Evolutionary conservation across 2,888 invertebrate genomes (phyloP), one percentile per base, ranked within the genome.

Genomic region (Tethea ocularis): DNA sequence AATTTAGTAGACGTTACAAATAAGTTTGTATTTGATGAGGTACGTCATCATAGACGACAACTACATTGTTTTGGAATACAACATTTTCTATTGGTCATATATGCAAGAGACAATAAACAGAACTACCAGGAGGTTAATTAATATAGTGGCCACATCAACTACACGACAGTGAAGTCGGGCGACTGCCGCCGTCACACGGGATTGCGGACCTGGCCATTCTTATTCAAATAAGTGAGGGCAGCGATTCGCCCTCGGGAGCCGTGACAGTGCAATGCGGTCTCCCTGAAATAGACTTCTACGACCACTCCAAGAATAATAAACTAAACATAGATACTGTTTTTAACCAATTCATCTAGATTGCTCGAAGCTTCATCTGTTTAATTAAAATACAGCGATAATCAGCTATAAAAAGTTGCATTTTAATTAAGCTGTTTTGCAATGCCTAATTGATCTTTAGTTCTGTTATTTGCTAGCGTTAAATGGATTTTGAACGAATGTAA

Each of bases 201-300:
- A 76, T 71, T 71, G 68, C 59, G 72, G 74, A 78, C 78, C 82
- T 79, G 80, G 76, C 86, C 77, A 89, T 90, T 91, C 88, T 91
- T 89, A 91, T 91, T 91, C 89, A 91, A 91, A 91, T 91, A 87
- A 84, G 86, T 80, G 82, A 80, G 80, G 84, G 74, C 84, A 78
- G 77, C 79, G 88, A 87, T 87, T 87, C 83, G 80, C 87, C 77
- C 82, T 57, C 51, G 83, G 81, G 86, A 83, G 67, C 69, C 72
- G 74, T 72, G 83, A 75, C 75, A 73, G 74, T 75, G 73, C 71
- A 74, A 60, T 69, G 70, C 67, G 70, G 63, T 58, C 63, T 64
- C 63, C 62, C 68, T 67, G 68, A 62, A 66, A 68, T 66, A 66
- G 60, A 69, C 53, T 6, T 46, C 20, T 46, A 46, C 20, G 8